Evolutionary conservation across 2,888 invertebrate genomes (phyloP).

Genomic region (Temnothorax rugatulus): DNA sequence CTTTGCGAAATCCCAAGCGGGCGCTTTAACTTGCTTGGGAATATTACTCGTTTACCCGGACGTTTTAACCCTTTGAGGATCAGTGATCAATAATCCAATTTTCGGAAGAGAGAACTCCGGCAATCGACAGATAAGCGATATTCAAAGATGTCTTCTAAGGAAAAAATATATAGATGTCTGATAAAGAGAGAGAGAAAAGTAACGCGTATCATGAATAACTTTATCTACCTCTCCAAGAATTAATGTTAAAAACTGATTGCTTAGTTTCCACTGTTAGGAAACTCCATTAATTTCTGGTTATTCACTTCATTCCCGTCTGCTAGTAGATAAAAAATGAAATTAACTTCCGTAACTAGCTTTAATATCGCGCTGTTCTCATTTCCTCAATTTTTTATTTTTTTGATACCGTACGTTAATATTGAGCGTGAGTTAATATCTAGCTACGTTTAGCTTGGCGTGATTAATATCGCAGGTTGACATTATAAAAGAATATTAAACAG

Average conservation of each 20-base stretch:
- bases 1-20: background rate
- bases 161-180: background rate
- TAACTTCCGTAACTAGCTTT: background rate
- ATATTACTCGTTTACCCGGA: background rate
- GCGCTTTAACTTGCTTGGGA: background rate
- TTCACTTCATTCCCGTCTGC: background rate
- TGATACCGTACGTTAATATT: background rate
- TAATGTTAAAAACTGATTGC: background rate
- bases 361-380: background rate
- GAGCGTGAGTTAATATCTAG: background rate
- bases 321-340: conserved; percentile 2
- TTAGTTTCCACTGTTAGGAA: background rate
- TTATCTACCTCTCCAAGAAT: background rate
- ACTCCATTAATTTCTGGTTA: background rate
- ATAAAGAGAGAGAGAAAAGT: background rate
- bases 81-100: background rate
- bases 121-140: background rate
- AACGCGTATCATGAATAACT: background rate
- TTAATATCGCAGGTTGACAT: background rate
- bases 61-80: background rate
- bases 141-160: background rate
- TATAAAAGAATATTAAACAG: background rate
- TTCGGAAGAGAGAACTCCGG: background rate
- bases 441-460: background rate
- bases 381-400: conserved; percentile 2